phyloP scores from a whole-genome alignment of 2,113 vertebrate species.

The Notarius lentiginosus region DNA sequence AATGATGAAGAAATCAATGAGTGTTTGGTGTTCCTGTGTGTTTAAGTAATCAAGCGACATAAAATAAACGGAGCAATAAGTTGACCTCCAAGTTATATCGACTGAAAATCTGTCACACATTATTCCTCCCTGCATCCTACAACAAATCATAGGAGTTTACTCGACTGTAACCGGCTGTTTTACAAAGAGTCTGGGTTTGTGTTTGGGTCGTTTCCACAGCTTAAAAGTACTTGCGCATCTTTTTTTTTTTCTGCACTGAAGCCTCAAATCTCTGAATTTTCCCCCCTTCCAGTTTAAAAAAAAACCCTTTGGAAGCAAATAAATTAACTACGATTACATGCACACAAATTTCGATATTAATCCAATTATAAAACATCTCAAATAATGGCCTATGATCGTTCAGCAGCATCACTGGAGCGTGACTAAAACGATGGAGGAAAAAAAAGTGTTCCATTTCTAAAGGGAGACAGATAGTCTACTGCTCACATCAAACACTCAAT shows the following conservation, averaged over 20 bases:
- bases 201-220: neutral
- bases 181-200: neutral
- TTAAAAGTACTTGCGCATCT: neutral
- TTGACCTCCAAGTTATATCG: neutral
- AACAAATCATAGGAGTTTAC: neutral
- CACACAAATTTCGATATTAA: constrained; percentile 3
- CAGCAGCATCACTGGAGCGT: neutral
- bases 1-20: neutral
- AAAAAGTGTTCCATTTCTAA: neutral
- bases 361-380: neutral
- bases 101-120: neutral
- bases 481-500: neutral
- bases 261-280: too few species aligned
- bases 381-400: neutral
- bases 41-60: neutral
- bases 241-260: too few species aligned
- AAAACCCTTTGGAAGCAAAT: neutral
- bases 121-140: neutral
- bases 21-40: neutral
- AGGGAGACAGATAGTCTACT: neutral
- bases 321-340: neutral
- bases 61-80: neutral
- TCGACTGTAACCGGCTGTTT: neutral
- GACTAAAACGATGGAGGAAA: neutral
- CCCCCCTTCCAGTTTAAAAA: neutral